A percentile compares a stretch with the other conserved stretches of the same genome.
phyloP scores from a whole-genome alignment of 2,113 vertebrate genomes.

The Epinephelus lanceolatus region DNA sequence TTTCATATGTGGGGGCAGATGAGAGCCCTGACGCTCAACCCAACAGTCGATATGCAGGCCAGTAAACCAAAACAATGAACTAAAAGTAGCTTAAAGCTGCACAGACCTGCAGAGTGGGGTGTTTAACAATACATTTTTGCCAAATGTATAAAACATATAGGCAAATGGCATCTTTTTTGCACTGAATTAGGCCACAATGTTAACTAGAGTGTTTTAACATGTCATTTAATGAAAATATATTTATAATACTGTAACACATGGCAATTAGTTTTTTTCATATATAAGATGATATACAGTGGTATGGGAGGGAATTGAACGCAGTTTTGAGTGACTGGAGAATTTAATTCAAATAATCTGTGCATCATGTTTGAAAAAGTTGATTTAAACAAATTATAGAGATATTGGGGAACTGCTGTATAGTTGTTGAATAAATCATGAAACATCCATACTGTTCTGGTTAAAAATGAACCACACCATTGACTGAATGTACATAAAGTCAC shows the following conservation, averaged over 20 bases:
- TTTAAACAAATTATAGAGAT: neutral
- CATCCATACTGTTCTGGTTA: neutral
- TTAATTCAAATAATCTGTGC: neutral
- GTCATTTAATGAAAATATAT: neutral
- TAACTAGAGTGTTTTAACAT: neutral
- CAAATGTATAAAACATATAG: neutral
- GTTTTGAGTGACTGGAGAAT: neutral
- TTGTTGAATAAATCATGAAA: neutral
- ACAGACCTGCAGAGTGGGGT: neutral
- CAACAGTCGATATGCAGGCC: neutral
- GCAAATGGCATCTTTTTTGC: neutral
- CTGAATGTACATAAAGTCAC: neutral
- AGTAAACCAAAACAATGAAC: neutral
- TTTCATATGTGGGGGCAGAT: conserved; percentile 20
- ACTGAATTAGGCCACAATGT: neutral
- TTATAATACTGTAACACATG: neutral
- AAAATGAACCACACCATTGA: neutral
- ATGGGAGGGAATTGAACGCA: neutral
- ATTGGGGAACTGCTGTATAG: neutral
- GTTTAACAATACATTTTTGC: neutral
- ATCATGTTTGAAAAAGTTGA: neutral
- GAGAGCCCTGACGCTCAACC: neutral
- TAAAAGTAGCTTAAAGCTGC: neutral
- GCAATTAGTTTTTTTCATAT: too few species aligned
- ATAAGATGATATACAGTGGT: neutral